A percentile compares a stretch with the other conserved stretches of the same genome.
Evolutionary conservation across 2,888 invertebrate genomes (phyloP).

Genomic region (Pharmacophagus antenor): DNA sequence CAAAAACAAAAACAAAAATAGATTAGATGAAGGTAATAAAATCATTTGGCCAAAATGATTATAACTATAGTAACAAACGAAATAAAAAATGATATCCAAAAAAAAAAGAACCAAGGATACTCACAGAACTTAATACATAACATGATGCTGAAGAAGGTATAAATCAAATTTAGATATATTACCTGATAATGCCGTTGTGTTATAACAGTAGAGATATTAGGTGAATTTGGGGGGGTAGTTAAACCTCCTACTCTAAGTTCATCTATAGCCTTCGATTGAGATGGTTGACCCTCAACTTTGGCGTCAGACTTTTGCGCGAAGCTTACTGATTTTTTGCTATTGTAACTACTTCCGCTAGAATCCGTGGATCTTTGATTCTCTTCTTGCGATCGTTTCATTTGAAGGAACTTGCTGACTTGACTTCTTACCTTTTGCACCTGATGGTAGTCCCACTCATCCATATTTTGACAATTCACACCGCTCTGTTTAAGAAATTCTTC

Average conservation of each 20-base stretch:
- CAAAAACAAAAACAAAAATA: constrained; percentile 34
- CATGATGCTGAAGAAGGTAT: constrained; percentile 58
- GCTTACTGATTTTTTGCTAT: constrained; percentile 87
- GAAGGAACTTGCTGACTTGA: constrained; percentile 86
- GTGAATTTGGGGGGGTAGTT: constrained; percentile 87
- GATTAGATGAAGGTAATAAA: constrained; percentile 29
- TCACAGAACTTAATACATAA: constrained; percentile 72
- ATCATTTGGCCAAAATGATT: too few species aligned
- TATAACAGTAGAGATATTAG: constrained; percentile 84
- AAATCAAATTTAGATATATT: constrained; percentile 50
- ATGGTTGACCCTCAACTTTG: constrained; percentile 60
- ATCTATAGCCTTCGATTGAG: constrained; percentile 72
- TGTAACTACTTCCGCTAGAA: constrained; percentile 80
- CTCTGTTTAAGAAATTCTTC: constrained; percentile 87
- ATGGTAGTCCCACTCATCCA: constrained; percentile 84
- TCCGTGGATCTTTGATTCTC: constrained; percentile 81
- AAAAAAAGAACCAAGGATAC: constrained; percentile 67
- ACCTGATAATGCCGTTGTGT: constrained; percentile 82
- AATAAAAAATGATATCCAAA: constrained; percentile 31
- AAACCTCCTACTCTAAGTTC: constrained; percentile 71
- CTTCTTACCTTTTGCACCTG: constrained; percentile 86
- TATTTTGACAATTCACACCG: constrained; percentile 85
- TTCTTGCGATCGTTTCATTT: constrained; percentile 86
- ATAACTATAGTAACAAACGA: constrained; percentile 20
- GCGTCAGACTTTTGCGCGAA: constrained; percentile 83